Evolutionary conservation across 2,888 invertebrate genomes (phyloP), one percentile per base, ranked within the genome.

Genomic region (Drosophila fulvimacula): DNA sequence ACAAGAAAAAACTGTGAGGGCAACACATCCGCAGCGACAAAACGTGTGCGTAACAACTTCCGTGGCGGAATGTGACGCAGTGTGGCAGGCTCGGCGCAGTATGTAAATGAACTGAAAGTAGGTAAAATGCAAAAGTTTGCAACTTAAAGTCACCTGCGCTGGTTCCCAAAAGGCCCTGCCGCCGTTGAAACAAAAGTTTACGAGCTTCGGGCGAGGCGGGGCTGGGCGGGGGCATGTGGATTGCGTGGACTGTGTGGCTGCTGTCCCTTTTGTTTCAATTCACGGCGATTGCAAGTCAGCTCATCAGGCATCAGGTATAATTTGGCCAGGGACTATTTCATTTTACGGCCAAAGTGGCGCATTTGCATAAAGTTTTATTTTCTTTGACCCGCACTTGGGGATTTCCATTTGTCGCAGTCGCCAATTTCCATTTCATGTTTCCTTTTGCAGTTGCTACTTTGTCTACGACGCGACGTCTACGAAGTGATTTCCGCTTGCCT

Each of bases 361-460:
- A 86, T 86, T 86, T 86, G 88, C 86, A 86, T 86, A 86, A 86
- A 86, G 84, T 87, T 87, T 87, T 87, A 87, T 88, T 84, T 88
- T 84, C 88, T 82, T 84, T 86, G 88, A 88, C 88, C 88, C 88
- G 88, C 85, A 85, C 85, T 85, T 85, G 81, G 85, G 85, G 81
- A 85, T 76, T 85, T 81, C 85, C 65, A 78, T 67, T 55, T 46
- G 58, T 63, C 39, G 64, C n/a, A 27, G 30, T 55, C 42, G 61
- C 72, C 80, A 78, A 80, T 87, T 84, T 81, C 69, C 76, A 85
- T 73, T 76, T 71, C 30, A 52, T 69, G 57, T 64, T 73, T 77
- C 60, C 60, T 63, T 77, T 77, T 73, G 65, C 66, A 69, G 79
- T 77, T 71, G 79, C 64, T 84, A 81, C 87, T 86, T 84, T 83